phyloP scores from a whole-genome alignment of 2,888 invertebrate genomes.

The Pristionchus maxplancki region DNA sequence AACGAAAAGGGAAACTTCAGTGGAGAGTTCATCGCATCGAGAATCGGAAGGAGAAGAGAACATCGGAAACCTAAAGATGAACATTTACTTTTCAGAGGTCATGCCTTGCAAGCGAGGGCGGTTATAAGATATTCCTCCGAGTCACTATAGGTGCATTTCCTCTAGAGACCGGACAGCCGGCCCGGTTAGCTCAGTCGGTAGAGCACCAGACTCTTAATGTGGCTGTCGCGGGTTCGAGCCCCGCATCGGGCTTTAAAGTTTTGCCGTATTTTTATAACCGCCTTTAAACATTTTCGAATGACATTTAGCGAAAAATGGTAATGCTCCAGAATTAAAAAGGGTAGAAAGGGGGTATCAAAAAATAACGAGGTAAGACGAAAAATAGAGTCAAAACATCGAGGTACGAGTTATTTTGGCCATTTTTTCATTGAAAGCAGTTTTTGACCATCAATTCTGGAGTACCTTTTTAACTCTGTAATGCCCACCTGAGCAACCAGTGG shows the following conservation, averaged over 20 bases:
- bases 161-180: slow-evolving; percentile 15
- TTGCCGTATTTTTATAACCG: not conserved
- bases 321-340: too few relatives aligned
- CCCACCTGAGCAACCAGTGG: slow-evolving; percentile 34
- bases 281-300: not conserved
- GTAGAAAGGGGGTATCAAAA: too few relatives aligned
- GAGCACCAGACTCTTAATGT: slow-evolving; percentile 76
- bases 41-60: not conserved
- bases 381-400: too few relatives aligned
- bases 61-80: slow-evolving; percentile 18
- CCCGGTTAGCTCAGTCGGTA: slow-evolving; percentile 75
- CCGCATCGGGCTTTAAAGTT: slow-evolving; percentile 67
- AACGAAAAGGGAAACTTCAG: slow-evolving; percentile 35
- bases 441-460: too few relatives aligned
- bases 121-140: not conserved
- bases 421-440: not conserved
- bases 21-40: slow-evolving; percentile 19
- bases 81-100: not conserved
- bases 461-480: not conserved
- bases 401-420: too few relatives aligned
- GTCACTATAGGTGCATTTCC: not conserved
- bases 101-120: not conserved
- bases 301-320: not conserved
- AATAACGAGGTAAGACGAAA: too few relatives aligned
- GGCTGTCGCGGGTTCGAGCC: slow-evolving; percentile 73